These are phyloP conservation scores for Neoaliturus tenellus DNA, from an alignment of 2,888 invertebrate species.

Conservation along the genomic window DNA sequence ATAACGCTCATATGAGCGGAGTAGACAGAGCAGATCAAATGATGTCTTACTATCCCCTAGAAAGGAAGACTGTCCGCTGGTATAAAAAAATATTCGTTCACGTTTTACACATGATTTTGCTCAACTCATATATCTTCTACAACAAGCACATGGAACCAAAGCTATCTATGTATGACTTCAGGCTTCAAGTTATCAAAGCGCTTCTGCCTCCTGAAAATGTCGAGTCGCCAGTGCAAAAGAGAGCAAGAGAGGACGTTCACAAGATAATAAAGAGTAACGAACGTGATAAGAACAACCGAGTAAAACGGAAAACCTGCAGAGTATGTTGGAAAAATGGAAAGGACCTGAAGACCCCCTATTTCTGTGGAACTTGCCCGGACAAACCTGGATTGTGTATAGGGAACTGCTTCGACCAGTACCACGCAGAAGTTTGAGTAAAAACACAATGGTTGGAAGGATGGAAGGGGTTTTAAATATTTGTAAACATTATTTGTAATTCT, in stretches of 20 bases:
- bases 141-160: not conserved
- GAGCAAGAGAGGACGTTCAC: not conserved
- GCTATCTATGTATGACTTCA: slow-evolving; percentile 14
- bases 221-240: not conserved
- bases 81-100: slow-evolving; percentile 22
- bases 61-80: not conserved
- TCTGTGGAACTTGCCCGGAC: slow-evolving; percentile 21
- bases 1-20: slow-evolving; percentile 28
- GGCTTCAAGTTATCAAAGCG: slow-evolving; percentile 9
- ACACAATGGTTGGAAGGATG: too few relatives aligned
- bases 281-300: not conserved
- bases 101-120: slow-evolving; percentile 17
- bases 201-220: not conserved
- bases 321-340: not conserved
- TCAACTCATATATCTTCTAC: not conserved
- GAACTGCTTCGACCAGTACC: too few relatives aligned
- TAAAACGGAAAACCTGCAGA: not conserved
- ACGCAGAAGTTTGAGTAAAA: too few relatives aligned
- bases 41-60: not conserved
- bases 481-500: too few relatives aligned
- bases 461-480: too few relatives aligned
- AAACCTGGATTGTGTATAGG: slow-evolving; percentile 26
- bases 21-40: slow-evolving; percentile 53
- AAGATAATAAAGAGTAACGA: not conserved
- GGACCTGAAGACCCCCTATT: slow-evolving; percentile 9